These are phyloP conservation scores for Sialis fuliginosa DNA, from an alignment of 2,888 invertebrate genomes.

Conservation along the genomic window DNA sequence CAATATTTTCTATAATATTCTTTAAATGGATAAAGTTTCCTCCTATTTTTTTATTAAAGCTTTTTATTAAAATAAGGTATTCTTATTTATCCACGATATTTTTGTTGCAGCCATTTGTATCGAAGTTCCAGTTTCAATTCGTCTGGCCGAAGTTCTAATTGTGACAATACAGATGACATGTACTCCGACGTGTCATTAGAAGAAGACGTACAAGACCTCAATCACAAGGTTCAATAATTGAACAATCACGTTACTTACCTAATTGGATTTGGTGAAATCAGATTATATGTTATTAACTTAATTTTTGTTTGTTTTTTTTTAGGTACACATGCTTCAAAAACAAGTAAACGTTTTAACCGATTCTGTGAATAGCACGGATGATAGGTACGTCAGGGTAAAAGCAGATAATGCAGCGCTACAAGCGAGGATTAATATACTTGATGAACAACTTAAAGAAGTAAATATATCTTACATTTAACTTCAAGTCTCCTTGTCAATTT, in stretches of 20 bases:
- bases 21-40: too few species aligned
- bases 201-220: constrained; percentile 83
- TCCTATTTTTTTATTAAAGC: too few species aligned
- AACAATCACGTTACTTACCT: neutral
- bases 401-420: constrained; percentile 86
- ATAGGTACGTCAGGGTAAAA: constrained; percentile 75
- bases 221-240: constrained; percentile 59
- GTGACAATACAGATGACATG: constrained; percentile 87
- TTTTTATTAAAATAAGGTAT: too few species aligned
- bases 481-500: too few species aligned
- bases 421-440: constrained; percentile 79
- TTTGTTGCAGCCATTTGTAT: constrained; percentile 50
- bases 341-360: constrained; percentile 81
- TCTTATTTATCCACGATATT: neutral
- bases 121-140: constrained; percentile 88
- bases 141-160: constrained; percentile 78
- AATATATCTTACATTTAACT: constrained; percentile 6
- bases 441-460: constrained; percentile 70
- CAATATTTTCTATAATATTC: too few species aligned
- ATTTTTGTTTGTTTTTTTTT: constrained; percentile 17
- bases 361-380: constrained; percentile 72
- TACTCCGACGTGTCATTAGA: constrained; percentile 84
- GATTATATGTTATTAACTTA: neutral
- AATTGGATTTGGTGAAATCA: neutral
- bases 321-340: constrained; percentile 86